Evolutionary conservation across 2,113 vertebrate species (phyloP), one percentile per base, ranked within the genome.

Genomic region (Coreoperca whiteheadi): DNA sequence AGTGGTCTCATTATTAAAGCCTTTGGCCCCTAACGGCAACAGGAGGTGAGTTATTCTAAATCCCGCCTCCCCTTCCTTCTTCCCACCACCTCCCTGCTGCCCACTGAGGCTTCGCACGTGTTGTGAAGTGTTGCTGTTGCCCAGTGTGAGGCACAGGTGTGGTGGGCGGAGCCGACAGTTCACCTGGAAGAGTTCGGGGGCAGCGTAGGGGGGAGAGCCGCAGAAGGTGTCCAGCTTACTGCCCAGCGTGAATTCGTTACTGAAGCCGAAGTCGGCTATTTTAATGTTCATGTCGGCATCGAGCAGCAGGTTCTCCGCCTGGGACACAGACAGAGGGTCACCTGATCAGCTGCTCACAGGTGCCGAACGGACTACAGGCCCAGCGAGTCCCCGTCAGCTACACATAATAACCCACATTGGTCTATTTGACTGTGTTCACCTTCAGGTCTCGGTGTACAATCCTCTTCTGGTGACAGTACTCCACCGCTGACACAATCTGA

Each of bases 251-350:
- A 98, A 98, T 91, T 98, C 97, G 0, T 98, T 98, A 88, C 97
- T 98, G 96, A 98, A 98, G 79, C 97, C 97, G 90, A 98, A 98
- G 94, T 98, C 97, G 39, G 97, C 97, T 56, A 98, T 97, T 95
- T 98, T 98, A 85, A 98, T 98, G 93, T 98, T 98, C 97, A 98
- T 98, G 73, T 98, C 97, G 54, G 96, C 95, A 90, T 98, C 97
- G 82, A 98, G 96, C 28, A 98, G 96, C 68, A 98, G 96, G 92
- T 98, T 98, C 94, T 98, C 97, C 80, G 97, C 97, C 97, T 98
- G 92, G n/a, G 23, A 68, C 16, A 59, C n/a, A n/a, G n/a, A n/a
- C n/a, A n/a, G n/a, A n/a, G n/a, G 37, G 8, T 37, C 34, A 6
- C 4, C 34, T 6, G 34, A 37, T 37, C 34, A 6, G 34, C 34